Base-by-base conservation (phyloP, 2,888 invertebrate genomes). In the Zygothrica quintamaculata region DNA sequence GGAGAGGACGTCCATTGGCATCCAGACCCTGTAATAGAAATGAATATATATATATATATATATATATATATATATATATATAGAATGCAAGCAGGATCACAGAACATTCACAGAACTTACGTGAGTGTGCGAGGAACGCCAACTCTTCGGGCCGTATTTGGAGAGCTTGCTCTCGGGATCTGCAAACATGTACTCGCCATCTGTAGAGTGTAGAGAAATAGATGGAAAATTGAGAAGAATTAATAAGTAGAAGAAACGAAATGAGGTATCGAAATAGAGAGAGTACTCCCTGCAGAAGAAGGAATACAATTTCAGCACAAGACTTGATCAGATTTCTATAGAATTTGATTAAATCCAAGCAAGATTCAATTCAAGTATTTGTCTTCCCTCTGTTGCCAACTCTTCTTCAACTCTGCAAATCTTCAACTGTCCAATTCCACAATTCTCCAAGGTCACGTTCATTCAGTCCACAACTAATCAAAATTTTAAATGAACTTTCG, bases 81-180 rank as follows among this genome's bases (percentile, higher is more conserved):
- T n/a, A n/a, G n/a, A n/a, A n/a, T 8, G 8, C 26, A 29, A 29
- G 29, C 9, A 29, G 9, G n/a, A 29, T n/a, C n/a, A n/a, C n/a
- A n/a, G n/a, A n/a, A n/a, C n/a, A n/a, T n/a, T n/a, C n/a, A n/a
- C n/a, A n/a, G n/a, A n/a, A 93, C 95, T 95, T 92, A 96, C 96
- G 93, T 96, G 96, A 89, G 96, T 96, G 92, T 96, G 96, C 78
- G 97, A 97, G 82, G 97, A 96, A 91, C 97, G 96, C 98, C 98
- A 98, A 92, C 96, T 96, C 92, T 98, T 98, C 89, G 98, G 97
- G 87, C 97, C 97, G 93, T 98, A 97, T 92, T 98, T 98, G 90
- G 97, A 97, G 89, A 99, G 93, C 92, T 98, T 98, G 93, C 96
- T 96, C 91, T 98, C 98, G 90, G 95, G 95, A 91, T 98, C 97